Percentiles rank a stretch among this genome's conserved stretches.
Conservation (phyloP, 2,113 vertebrate species). For the Sturnira hondurensis region DNA sequence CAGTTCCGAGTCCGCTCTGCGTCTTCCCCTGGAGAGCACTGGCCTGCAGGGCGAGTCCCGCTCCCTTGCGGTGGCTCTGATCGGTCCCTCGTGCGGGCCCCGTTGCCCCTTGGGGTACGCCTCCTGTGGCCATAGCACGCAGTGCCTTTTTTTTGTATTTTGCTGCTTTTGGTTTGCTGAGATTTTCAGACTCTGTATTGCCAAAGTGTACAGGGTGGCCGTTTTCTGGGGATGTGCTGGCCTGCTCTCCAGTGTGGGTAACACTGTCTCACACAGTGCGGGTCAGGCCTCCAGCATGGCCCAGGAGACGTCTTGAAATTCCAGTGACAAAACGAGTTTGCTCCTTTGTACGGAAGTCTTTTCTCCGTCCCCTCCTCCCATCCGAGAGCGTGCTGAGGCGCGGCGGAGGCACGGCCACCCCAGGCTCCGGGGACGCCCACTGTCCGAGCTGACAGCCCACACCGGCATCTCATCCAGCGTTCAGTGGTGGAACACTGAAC, state of each 20-base stretch:
- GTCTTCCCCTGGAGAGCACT: background rate
- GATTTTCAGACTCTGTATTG: background rate
- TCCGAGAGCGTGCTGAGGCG: too few species aligned
- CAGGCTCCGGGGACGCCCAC: accelerated
- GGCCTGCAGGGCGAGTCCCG: background rate
- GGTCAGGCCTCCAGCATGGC: background rate
- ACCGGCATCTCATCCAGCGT: accelerated
- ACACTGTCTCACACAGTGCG: background rate
- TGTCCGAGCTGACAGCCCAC: background rate
- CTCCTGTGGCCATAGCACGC: accelerated
- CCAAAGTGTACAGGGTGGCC: background rate
- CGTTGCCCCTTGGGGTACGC: background rate
- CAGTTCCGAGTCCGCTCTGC: background rate
- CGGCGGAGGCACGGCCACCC: background rate
- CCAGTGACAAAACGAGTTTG: background rate
- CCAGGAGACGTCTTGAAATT: background rate
- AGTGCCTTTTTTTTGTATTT: background rate
- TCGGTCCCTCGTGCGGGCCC: background rate
- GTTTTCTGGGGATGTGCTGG: background rate
- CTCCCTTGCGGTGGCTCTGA: accelerated
- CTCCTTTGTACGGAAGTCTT: accelerated
- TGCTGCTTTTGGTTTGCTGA: background rate
- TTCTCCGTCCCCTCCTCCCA: background rate
- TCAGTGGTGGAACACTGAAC: background rate
- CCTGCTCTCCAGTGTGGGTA: background rate